phyloP scores from a whole-genome alignment of 2,888 invertebrate species.

The Himalopsyche japonica region DNA sequence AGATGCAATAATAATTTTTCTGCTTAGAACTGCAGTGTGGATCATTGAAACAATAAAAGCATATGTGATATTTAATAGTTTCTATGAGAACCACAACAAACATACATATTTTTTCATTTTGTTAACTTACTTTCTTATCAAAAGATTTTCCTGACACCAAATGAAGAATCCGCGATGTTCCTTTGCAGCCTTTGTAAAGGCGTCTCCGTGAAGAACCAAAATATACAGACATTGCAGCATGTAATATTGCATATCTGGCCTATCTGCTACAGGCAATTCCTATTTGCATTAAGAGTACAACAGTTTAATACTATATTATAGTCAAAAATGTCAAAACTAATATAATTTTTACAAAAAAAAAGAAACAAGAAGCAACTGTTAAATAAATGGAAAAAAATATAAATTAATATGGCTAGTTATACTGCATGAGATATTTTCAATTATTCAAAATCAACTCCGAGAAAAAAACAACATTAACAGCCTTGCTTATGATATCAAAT shows the following conservation, averaged over 20 bases:
- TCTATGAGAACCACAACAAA: background rate
- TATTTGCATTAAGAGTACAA: slow-evolving; percentile 45
- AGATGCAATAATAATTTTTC: no score
- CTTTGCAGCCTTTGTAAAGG: slow-evolving; percentile 81
- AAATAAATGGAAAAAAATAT: no score
- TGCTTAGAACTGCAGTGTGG: no score
- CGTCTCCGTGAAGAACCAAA: slow-evolving; percentile 90
- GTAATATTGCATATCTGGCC: slow-evolving; percentile 92
- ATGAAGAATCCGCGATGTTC: slow-evolving; percentile 92
- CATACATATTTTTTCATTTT: background rate
- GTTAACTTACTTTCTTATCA: slow-evolving; percentile 83
- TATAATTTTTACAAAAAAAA: no score
- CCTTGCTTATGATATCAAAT: background rate
- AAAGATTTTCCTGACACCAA: slow-evolving; percentile 93
- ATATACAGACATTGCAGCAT: slow-evolving; percentile 90
- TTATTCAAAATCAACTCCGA: background rate
- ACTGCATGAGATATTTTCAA: no score
- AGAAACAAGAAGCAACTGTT: no score
- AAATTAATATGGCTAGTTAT: no score
- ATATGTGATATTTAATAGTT: background rate
- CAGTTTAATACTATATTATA: background rate
- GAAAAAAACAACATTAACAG: background rate
- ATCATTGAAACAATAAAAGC: no score
- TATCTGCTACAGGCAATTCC: slow-evolving; percentile 79
- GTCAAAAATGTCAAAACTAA: no score